Evolutionary conservation across 2,888 invertebrate species (phyloP), one percentile per base, ranked within the genome.

Genomic region (Ptilodon capucinus): DNA sequence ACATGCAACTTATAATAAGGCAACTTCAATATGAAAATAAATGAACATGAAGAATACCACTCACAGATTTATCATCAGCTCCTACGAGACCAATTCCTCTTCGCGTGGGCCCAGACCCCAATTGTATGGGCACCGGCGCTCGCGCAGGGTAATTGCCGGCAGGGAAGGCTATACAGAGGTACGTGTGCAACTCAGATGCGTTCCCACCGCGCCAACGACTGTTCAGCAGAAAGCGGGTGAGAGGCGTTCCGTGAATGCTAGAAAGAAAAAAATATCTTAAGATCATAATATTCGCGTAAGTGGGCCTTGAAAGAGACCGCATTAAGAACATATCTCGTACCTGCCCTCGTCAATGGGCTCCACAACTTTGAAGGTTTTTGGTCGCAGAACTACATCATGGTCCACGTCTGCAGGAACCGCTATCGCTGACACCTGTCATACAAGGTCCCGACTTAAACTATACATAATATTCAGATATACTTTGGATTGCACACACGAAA

Each of bases 161-260:
- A 0, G 74, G 46, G 46, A 86, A 48, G 7, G 80, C 60, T 8
- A 87, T 11, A 51, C 80, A 81, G 43, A 86, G 23, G 66, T 62
- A 86, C 18, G 67, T 44, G 7, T 71, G 61, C 21, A 86, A 56
- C 45, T 79, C 79, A 0, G 56, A 42, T 2, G 73, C 74, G 32
- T 73, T 65, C 0, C 74, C 74, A 35, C 83, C 78, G 1, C 78
- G 79, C 86, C 87, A 86, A 1, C 84, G 82, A 0, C 76, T 78
- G 40, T 64, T 61, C 60, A 86, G 48, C 73, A 68, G 70, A 68
- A 87, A 85, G 6, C 74, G 74, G 39, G 74, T 70, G 2, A 90
- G 44, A 0, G 81, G 57, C 1, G 56, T 69, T 17, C 86, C 87
- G 46, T 71, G 41, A 1, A 64, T 47, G 40, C 80, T 79, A 57